Base-by-base conservation (phyloP, 2,888 invertebrate genomes). In the Anthophora plumipes region DNA sequence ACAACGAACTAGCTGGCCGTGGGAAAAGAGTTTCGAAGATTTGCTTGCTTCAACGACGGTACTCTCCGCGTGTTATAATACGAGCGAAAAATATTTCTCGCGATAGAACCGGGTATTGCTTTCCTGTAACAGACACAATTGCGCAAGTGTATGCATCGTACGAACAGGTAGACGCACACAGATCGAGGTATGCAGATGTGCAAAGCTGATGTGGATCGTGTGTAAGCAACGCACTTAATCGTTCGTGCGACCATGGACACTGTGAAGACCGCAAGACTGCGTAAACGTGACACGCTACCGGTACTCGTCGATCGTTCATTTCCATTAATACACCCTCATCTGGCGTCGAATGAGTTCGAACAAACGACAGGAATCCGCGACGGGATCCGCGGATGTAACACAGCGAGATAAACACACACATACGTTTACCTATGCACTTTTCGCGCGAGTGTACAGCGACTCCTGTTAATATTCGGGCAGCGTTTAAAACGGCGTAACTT, bases 11-110 rank as follows among this genome's bases (percentile, higher is more conserved):
- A 31, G n/a, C 17, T 31, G 20, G 5, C 41, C 59, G 37, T 39
- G 64, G 41, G 12, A n/a, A 74, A 68, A 74, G 61, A 61, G 75
- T 75, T 69, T 48, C 68, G 39, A 69, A 75, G 75, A 75, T 75
- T 63, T 75, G 54, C 75, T 61, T 50, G 76, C 31, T 31, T 48
- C 20, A 57, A 12, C 50, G 11, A 25, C 43, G 50, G 14, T n/a
- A 3, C 55, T n/a, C 12, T 48, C n/a, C 60, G 59, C 50, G 63
- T 25, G n/a, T n/a, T n/a, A n/a, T n/a, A n/a, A 11, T 31, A n/a
- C 37, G 22, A 31, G 59, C 52, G 52, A 25, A 39, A 37, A 72
- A 60, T 72, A 54, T 77, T 72, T 77, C 46, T 77, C 59, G 52
- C 50, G 46, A 52, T 46, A 52, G 57, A 52, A 60, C 39, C 76